These are phyloP conservation scores for Hoplias malabaricus DNA, from an alignment of 2,113 vertebrate genomes.

Conservation along the genomic window DNA sequence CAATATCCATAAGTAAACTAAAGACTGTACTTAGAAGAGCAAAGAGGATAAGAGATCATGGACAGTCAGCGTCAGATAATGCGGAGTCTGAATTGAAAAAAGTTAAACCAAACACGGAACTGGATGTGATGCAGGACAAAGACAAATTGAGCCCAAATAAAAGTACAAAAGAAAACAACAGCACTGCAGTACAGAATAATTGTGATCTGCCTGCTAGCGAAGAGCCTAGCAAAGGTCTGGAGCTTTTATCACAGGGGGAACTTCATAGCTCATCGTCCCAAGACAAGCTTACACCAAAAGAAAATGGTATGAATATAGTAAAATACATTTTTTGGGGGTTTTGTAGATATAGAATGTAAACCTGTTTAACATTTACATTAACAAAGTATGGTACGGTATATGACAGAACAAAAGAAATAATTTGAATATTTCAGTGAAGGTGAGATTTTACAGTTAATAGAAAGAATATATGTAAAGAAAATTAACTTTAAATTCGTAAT, in stretches of 20 bases:
- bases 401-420: not conserved
- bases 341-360: not conserved
- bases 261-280: not conserved
- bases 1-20: slow-evolving; percentile 60
- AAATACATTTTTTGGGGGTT: no score
- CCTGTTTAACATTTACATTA: not conserved
- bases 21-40: slow-evolving; percentile 63
- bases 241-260: slow-evolving; percentile 13
- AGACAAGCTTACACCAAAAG: slow-evolving; percentile 22
- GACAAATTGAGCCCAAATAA: not conserved
- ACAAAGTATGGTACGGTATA: not conserved
- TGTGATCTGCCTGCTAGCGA: not conserved
- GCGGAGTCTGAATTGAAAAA: slow-evolving; percentile 31
- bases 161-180: not conserved
- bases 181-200: not conserved
- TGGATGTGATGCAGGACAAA: not conserved
- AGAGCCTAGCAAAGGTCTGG: not conserved
- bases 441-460: no score
- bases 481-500: no score
- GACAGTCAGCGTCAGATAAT: slow-evolving; percentile 10
- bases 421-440: no score
- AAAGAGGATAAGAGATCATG: slow-evolving; percentile 47
- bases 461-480: no score
- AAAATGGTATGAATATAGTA: slow-evolving; percentile 49
- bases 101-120: not conserved